These are phyloP conservation scores for Spatula versicolor DNA, from an alignment of 2,797 vertebrate species.

Conservation along the genomic window DNA sequence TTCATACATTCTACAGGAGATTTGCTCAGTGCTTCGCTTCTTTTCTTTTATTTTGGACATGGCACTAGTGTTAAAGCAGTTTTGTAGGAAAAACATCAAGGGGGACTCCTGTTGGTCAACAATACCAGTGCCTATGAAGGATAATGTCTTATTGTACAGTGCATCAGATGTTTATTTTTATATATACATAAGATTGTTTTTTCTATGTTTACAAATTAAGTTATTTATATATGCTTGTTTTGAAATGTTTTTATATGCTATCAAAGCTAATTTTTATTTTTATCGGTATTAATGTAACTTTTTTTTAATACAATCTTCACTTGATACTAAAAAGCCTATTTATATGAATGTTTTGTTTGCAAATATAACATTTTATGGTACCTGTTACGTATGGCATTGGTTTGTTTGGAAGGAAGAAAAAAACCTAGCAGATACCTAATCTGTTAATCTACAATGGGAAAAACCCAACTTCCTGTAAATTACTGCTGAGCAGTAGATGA, in stretches of 20 bases:
- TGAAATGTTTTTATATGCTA: slow-evolving; percentile 68
- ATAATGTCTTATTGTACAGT: slow-evolving; percentile 73
- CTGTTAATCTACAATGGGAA: neutral
- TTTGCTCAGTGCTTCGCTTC: slow-evolving; percentile 12
- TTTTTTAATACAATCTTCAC: slow-evolving; percentile 57
- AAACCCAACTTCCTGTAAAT: slow-evolving; percentile 25
- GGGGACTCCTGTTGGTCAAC: slow-evolving; percentile 9
- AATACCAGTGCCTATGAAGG: slow-evolving; percentile 64
- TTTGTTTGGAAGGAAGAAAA: slow-evolving; percentile 44
- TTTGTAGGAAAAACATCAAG: slow-evolving; percentile 66
- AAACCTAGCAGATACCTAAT: neutral
- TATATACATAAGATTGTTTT: slow-evolving; percentile 70
- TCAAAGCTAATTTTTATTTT: slow-evolving; percentile 76
- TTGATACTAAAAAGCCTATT: slow-evolving; percentile 74
- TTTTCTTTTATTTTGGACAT: slow-evolving; percentile 37
- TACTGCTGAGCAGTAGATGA: slow-evolving; percentile 60
- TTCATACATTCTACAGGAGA: neutral
- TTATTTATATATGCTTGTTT: slow-evolving; percentile 80
- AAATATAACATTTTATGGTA: slow-evolving; percentile 69
- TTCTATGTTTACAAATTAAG: slow-evolving; percentile 78
- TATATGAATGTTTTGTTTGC: slow-evolving; percentile 70
- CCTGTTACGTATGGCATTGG: slow-evolving; percentile 26
- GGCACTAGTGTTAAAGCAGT: slow-evolving; percentile 61
- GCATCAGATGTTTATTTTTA: slow-evolving; percentile 79
- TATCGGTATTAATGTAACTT: slow-evolving; percentile 64